A percentile compares a stretch with the other conserved stretches of the same genome.
These are phyloP conservation scores for Neopipo cinnamomea DNA, from an alignment of 2,113 vertebrate species.

Conservation along the genomic window DNA sequence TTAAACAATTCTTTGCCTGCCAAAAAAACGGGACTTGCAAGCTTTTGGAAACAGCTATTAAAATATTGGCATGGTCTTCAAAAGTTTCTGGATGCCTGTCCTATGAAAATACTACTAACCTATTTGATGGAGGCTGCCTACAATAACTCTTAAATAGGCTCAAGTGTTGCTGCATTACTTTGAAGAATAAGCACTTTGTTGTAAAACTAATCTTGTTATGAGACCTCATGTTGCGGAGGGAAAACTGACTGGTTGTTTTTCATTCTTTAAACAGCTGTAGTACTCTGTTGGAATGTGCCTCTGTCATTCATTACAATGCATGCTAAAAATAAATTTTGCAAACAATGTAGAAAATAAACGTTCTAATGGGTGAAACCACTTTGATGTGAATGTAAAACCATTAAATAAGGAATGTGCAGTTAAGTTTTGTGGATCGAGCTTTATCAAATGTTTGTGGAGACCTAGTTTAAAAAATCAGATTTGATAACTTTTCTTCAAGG, in stretches of 20 bases:
- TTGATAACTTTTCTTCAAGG: neutral
- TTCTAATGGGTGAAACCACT: conserved; percentile 15
- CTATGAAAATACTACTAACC: neutral
- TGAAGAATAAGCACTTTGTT: conserved; percentile 44
- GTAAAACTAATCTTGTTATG: conserved; percentile 18
- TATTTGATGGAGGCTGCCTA: conserved; percentile 11
- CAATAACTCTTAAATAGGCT: neutral
- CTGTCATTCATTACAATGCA: conserved; percentile 58
- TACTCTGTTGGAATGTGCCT: conserved; percentile 51
- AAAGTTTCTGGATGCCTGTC: conserved; percentile 24
- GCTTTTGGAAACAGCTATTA: conserved; percentile 31
- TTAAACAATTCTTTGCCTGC: neutral
- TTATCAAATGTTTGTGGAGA: conserved; percentile 4
- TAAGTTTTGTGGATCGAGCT: conserved; percentile 23
- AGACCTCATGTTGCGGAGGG: conserved; percentile 6
- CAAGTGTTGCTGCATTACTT: neutral
- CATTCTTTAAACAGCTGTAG: conserved; percentile 32
- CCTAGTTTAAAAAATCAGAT: neutral
- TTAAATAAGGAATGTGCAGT: conserved; percentile 41
- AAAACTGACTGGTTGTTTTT: conserved; percentile 12
- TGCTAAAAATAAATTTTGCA: conserved; percentile 59
- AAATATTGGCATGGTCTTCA: conserved; percentile 37
- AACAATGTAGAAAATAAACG: conserved; percentile 47
- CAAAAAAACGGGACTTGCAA: neutral
- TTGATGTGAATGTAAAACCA: conserved; percentile 47